Percentiles rank a stretch among this genome's conserved stretches.
phyloP scores from a whole-genome alignment of 92 coral and sea anemone species.

The Actinernus sp. region DNA sequence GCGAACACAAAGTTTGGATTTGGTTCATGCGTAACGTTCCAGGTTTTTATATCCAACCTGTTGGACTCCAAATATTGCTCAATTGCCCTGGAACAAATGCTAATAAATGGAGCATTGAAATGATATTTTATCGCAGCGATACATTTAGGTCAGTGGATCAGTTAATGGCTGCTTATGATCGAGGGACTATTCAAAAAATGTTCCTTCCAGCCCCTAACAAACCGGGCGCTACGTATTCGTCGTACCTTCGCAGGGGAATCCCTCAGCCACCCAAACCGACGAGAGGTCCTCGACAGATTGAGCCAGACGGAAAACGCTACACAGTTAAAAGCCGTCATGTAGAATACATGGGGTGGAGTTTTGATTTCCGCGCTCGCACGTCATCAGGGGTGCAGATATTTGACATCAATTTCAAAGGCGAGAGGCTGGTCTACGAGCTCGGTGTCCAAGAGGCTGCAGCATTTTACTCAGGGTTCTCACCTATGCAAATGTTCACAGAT shows the following conservation, averaged over 20 bases:
- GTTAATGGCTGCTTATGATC: conserved; percentile 51
- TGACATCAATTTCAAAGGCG: conserved; percentile 65
- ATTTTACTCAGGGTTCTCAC: conserved; percentile 77
- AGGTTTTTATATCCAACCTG: conserved; percentile 62
- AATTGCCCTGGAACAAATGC: conserved; percentile 56
- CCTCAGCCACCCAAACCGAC: conserved; percentile 57
- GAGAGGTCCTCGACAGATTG: conserved; percentile 64
- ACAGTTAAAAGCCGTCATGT: conserved; percentile 72
- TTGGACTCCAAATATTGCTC: conserved; percentile 55
- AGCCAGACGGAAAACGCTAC: conserved; percentile 88
- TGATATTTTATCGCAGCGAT: conserved; percentile 59
- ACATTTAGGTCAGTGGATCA: conserved; percentile 65
- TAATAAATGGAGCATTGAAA: conserved; percentile 56
- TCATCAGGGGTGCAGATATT: conserved; percentile 79
- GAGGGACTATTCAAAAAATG: conserved; percentile 54
- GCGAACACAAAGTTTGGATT: conserved; percentile 50
- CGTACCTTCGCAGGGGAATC: conserved; percentile 63
- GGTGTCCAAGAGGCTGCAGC: conserved; percentile 83
- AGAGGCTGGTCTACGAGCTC: conserved; percentile 73
- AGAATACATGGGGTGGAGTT: conserved; percentile 92
- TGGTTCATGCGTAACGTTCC: conserved; percentile 46
- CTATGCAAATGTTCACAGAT: conserved; percentile 57
- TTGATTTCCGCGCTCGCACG: conserved; percentile 75
- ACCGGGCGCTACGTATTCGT: conserved; percentile 34
- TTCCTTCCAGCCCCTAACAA: conserved; percentile 41